Conservation (phyloP, 1,140 invertebrate genomes). For the Drosophila athabasca region DNA sequence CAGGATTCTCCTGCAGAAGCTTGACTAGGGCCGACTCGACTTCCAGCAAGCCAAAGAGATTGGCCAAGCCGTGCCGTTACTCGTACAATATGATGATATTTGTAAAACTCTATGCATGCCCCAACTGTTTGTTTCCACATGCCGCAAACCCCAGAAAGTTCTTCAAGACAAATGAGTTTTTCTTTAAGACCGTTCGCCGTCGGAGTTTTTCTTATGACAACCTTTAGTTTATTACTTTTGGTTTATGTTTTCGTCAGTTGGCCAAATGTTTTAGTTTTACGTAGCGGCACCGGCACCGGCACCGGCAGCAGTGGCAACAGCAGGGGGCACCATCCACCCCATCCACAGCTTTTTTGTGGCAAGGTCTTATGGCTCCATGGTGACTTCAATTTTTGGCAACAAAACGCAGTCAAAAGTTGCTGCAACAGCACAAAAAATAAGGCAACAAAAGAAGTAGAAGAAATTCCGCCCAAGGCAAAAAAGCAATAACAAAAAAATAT, state of each 20-base stretch:
- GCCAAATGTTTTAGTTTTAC: conserved; percentile 60
- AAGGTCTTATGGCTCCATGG: conserved; percentile 65
- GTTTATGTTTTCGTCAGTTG: conserved; percentile 68
- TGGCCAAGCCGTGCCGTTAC: too few relatives aligned
- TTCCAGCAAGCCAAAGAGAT: too few relatives aligned
- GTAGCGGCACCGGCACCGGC: conserved; percentile 10
- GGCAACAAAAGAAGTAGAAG: conserved; percentile 24
- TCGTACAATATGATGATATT: not conserved
- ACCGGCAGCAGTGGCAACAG: conserved; percentile 58
- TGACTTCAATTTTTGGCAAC: conserved; percentile 67
- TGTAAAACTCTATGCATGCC: not conserved
- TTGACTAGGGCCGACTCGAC: too few relatives aligned
- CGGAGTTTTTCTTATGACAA: conserved; percentile 62
- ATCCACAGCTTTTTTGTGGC: conserved; percentile 45
- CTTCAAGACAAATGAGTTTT: conserved; percentile 44
- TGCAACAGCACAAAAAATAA: conserved; percentile 48
- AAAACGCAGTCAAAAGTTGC: conserved; percentile 67
- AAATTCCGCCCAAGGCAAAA: conserved; percentile 51
- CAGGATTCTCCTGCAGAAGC: too few relatives aligned
- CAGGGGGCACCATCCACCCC: conserved; percentile 36
- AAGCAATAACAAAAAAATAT: conserved; percentile 82
- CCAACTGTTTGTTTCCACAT: not conserved
- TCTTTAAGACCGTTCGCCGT: conserved; percentile 25
- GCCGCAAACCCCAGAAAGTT: conserved; percentile 15
- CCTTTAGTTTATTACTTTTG: conserved; percentile 71